Base-by-base conservation (phyloP, 2,113 vertebrate genomes). In the Takifugu bimaculatus region DNA sequence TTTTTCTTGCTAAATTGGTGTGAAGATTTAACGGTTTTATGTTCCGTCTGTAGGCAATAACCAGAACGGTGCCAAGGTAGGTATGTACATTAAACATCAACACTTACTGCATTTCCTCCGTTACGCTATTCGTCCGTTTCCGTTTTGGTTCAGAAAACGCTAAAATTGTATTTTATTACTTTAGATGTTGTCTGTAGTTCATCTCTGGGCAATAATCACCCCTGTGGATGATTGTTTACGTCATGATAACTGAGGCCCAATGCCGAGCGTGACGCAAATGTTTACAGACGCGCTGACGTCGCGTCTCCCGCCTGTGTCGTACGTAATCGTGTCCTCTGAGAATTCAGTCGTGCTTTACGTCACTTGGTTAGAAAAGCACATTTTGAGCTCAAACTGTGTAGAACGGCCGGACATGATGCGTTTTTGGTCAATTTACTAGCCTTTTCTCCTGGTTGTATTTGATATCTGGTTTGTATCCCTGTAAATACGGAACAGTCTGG, bases 351-450 rank as follows among this genome's bases (percentile, higher is more conserved):
- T 60, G 70, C 72, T 80, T 79, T 79, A 69, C 66, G 52, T 67
- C 71, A 84, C 72, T 45, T 57, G 75, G 85, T 85, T 87, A 83
- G 74, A 88, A 51, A 81, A 88, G 88, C 87, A 90, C 89, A 88
- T 84, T 79, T 86, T 73, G 57, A 71, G 64, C 72, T 72, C 68
- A 78, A 67, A 72, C 77, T 79, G 84, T 79, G 73, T 72, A 77
- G 77, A 83, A 60, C 72, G 56, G 45, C 60, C 60, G 64, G 61
- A 80, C 58, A 60, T 47, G 55, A 76, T 55, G 59, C 53, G 63
- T 77, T 81, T 86, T 83, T 82, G 78, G 75, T 85, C 74, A 84
- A 77, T 86, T 87, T 83, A 82, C 77, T 81, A 74, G 77, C 81
- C 65, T 76, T 74, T 80, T 85, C n/a, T 48, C 79, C 74, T 4